Percentiles rank a stretch among this genome's conserved stretches.
Conservation (phyloP, 1,140 invertebrate species). For the Metopolophium dirhodum region DNA sequence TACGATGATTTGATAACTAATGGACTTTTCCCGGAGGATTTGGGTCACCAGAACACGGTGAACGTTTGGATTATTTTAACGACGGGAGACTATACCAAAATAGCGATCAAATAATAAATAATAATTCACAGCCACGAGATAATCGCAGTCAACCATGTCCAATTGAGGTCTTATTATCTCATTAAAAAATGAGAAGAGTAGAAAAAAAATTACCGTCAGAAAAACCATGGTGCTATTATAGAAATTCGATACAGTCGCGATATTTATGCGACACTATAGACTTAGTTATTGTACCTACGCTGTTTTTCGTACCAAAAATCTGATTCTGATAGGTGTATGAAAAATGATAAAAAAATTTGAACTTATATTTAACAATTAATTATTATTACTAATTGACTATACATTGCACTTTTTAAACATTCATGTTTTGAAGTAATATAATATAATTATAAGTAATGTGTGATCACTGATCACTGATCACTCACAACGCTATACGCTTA, state of each 20-base stretch:
- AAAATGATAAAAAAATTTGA: not conserved
- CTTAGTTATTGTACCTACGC: not conserved
- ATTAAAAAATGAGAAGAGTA: slow-evolving; percentile 19
- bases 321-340: not conserved
- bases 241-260: slow-evolving; percentile 41
- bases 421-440: not conserved
- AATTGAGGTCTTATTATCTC: slow-evolving; percentile 45
- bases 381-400: slow-evolving; percentile 13
- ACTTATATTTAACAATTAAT: slow-evolving; percentile 23
- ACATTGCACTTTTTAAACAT: not conserved
- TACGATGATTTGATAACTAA: not conserved
- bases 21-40: slow-evolving; percentile 19
- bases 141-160: slow-evolving; percentile 29
- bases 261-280: not conserved
- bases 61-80: slow-evolving; percentile 37
- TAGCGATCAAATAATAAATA: slow-evolving; percentile 24
- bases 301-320: not conserved
- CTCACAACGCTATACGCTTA: too few species aligned
- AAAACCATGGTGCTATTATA: slow-evolving; percentile 26
- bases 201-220: slow-evolving; percentile 7
- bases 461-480: too few species aligned
- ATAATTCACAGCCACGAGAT: slow-evolving; percentile 46
- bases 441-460: too few species aligned
- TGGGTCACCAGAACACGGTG: slow-evolving; percentile 28
- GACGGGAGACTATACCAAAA: slow-evolving; percentile 27